phyloP scores from a whole-genome alignment of 2,888 invertebrate species.

The Romanomermis culicivorax region DNA sequence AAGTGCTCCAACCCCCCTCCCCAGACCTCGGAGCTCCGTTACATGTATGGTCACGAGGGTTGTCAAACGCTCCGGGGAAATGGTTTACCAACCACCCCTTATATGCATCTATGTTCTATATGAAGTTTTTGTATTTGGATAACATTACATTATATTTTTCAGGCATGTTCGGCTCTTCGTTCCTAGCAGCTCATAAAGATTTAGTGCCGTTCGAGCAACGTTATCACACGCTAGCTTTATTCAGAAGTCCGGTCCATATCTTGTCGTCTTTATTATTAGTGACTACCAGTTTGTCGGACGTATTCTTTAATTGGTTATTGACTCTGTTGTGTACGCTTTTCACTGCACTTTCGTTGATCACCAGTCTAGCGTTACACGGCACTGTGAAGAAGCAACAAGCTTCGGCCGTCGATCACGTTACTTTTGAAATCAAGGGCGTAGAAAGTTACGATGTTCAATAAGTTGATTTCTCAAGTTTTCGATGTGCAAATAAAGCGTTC shows the following conservation, averaged over 20 bases:
- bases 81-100: too few species aligned
- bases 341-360: background rate
- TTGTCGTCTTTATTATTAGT: background rate
- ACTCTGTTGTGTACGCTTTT: background rate
- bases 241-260: background rate
- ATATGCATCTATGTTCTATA: too few species aligned
- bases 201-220: background rate
- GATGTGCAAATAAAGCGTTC: too few species aligned
- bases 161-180: too few species aligned
- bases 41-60: too few species aligned
- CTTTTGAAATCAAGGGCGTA: background rate
- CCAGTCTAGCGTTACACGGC: background rate
- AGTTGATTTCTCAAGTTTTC: too few species aligned
- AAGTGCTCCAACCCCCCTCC: too few species aligned
- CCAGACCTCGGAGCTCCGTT: too few species aligned
- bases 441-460: background rate
- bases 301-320: background rate
- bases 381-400: background rate
- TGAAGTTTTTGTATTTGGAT: too few species aligned
- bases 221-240: background rate
- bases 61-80: too few species aligned
- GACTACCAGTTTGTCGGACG: background rate
- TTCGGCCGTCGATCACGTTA: background rate
- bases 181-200: too few species aligned
- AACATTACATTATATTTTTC: too few species aligned